phyloP scores from a whole-genome alignment of 2,113 vertebrate species.

The Globicephala melas region DNA sequence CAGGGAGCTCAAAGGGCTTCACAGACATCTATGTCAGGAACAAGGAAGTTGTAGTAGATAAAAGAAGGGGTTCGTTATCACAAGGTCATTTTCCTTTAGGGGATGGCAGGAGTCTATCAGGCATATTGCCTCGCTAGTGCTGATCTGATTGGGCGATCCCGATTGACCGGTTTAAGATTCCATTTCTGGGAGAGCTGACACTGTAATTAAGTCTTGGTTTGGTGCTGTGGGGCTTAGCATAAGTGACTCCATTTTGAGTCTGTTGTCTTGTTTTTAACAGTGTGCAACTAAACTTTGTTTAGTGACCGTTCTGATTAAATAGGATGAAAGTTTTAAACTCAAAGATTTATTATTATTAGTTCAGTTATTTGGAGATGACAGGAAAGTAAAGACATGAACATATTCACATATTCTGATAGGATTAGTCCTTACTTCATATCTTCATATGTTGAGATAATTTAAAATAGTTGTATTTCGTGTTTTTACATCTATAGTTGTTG shows the following conservation, averaged over 20 bases:
- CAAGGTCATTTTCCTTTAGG: not conserved
- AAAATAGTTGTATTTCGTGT: conserved; percentile 17
- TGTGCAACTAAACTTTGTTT: conserved; percentile 54
- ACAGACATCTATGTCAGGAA: not conserved
- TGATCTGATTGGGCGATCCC: not conserved
- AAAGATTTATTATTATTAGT: conserved; percentile 39
- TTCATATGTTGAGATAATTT: conserved; percentile 34
- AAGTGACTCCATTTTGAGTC: not conserved
- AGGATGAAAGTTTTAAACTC: conserved; percentile 26
- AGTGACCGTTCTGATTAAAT: conserved; percentile 11
- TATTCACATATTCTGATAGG: not conserved
- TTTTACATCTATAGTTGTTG: conserved; percentile 51
- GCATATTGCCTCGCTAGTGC: not conserved
- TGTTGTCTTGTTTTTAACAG: not conserved
- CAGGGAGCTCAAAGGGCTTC: not conserved
- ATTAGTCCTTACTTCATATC: conserved; percentile 47
- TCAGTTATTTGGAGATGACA: conserved; percentile 49
- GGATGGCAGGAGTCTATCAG: not conserved
- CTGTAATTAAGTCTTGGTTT: not conserved
- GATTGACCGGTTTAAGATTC: not conserved
- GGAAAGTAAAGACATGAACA: conserved; percentile 55
- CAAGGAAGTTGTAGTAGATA: not conserved
- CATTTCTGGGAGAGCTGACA: not conserved
- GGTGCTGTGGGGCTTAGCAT: not conserved
- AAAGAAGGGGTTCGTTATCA: not conserved